Percentiles rank a stretch among this genome's conserved stretches.
These are phyloP conservation scores for Siphamia tubifer DNA, from an alignment of 2,113 vertebrate genomes.

Conservation along the genomic window DNA sequence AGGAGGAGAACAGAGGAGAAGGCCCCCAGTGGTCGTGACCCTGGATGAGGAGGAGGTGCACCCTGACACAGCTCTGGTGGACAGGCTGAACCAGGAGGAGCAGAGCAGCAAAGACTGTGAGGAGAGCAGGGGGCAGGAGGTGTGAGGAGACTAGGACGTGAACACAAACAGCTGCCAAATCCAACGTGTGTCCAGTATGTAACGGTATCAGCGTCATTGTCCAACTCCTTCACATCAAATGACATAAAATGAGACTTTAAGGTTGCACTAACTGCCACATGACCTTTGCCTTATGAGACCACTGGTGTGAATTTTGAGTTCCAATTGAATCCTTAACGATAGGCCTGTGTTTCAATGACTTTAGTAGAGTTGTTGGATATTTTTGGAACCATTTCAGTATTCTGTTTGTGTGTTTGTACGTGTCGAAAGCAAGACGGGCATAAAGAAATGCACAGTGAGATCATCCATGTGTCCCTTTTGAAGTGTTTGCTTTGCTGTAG, in stretches of 20 bases:
- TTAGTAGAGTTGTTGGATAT: constrained; percentile 1
- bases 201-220: constrained; percentile 21
- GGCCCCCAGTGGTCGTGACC: constrained; percentile 76
- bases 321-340: constrained; percentile 19
- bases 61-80: constrained; percentile 82
- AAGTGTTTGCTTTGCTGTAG: neutral
- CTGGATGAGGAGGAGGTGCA: constrained; percentile 88
- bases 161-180: constrained; percentile 27
- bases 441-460: neutral
- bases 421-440: neutral
- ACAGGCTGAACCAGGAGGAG: constrained; percentile 19
- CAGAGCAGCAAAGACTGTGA: constrained; percentile 56
- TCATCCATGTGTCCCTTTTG: neutral
- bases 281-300: constrained; percentile 51
- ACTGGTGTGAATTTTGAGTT: constrained; percentile 8
- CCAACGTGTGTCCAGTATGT: neutral
- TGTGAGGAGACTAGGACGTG: constrained; percentile 46
- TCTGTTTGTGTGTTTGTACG: constrained; percentile 18
- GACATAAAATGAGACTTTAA: neutral
- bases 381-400: neutral
- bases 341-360: neutral
- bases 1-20: constrained; percentile 56
- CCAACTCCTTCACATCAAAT: neutral
- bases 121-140: constrained; percentile 39
- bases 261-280: constrained; percentile 59